Percentiles rank a stretch among this genome's conserved stretches.
phyloP scores from a whole-genome alignment of 2,113 vertebrate genomes.

The Sceloporus undulatus region DNA sequence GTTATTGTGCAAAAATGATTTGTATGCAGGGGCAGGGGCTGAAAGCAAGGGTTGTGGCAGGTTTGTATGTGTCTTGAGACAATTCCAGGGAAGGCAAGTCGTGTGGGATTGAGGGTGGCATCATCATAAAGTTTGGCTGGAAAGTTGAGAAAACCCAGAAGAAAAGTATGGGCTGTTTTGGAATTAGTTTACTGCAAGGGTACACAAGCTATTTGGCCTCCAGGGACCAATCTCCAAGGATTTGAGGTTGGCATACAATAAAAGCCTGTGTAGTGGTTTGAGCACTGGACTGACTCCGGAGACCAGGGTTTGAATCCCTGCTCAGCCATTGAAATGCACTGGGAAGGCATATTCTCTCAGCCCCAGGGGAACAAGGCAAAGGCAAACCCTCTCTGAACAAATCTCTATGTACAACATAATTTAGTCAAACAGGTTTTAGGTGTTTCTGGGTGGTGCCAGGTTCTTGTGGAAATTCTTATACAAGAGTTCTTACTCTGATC shows the following conservation, averaged over 20 bases:
- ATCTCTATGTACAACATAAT: no score
- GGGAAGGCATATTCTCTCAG: no score
- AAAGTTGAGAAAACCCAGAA: no score
- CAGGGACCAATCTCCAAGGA: neutral
- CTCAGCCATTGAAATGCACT: no score
- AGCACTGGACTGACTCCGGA: no score
- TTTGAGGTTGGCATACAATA: neutral
- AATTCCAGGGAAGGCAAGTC: neutral
- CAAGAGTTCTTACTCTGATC: neutral
- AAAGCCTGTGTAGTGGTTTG: no score
- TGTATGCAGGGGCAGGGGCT: slow-evolving; percentile 6
- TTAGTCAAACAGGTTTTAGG: no score
- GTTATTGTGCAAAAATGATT: neutral
- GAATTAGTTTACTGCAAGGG: neutral
- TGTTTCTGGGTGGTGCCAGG: neutral
- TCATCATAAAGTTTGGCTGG: no score
- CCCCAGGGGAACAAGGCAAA: no score
- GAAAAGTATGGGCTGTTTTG: neutral
- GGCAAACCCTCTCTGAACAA: no score
- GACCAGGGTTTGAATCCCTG: no score
- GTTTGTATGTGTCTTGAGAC: neutral
- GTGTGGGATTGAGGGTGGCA: no score
- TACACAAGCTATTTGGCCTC: neutral
- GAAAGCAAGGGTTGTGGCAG: neutral
- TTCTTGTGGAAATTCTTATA: neutral